Evolutionary conservation across 2,888 invertebrate genomes (phyloP).

Genomic region (Lathronympha strigana): DNA sequence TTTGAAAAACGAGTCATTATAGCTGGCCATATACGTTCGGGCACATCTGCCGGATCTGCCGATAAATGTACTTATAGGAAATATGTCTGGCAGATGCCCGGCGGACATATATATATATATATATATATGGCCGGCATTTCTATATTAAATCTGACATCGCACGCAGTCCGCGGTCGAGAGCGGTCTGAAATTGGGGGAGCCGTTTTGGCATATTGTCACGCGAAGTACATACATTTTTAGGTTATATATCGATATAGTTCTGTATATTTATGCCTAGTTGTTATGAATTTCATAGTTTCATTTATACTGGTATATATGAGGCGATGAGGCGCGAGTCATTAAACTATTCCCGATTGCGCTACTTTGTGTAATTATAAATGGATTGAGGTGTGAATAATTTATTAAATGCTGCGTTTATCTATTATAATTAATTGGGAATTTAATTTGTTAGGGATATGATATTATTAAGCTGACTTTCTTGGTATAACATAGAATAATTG

Average conservation of each 20-base stretch:
- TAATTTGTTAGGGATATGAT: background rate
- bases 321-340: background rate
- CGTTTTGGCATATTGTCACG: too few relatives aligned
- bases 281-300: background rate
- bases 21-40: too few relatives aligned
- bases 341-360: constrained; percentile 12
- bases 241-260: background rate
- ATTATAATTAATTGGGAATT: constrained; percentile 1
- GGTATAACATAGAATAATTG: background rate
- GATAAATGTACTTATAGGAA: too few relatives aligned
- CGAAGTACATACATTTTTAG: too few relatives aligned
- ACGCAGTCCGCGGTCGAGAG: too few relatives aligned
- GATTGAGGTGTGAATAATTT: constrained; percentile 27
- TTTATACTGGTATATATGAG: background rate
- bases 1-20: too few relatives aligned
- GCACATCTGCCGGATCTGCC: too few relatives aligned
- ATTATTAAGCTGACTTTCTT: background rate
- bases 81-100: too few relatives aligned
- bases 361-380: constrained; percentile 19
- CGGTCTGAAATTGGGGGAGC: too few relatives aligned
- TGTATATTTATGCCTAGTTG: background rate
- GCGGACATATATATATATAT: too few relatives aligned
- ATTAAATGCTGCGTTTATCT: constrained; percentile 7
- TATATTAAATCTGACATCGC: too few relatives aligned
- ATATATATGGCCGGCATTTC: too few relatives aligned